Evolutionary conservation across 2,113 vertebrate species (phyloP).

Genomic region (Rhinichthys klamathensis): DNA sequence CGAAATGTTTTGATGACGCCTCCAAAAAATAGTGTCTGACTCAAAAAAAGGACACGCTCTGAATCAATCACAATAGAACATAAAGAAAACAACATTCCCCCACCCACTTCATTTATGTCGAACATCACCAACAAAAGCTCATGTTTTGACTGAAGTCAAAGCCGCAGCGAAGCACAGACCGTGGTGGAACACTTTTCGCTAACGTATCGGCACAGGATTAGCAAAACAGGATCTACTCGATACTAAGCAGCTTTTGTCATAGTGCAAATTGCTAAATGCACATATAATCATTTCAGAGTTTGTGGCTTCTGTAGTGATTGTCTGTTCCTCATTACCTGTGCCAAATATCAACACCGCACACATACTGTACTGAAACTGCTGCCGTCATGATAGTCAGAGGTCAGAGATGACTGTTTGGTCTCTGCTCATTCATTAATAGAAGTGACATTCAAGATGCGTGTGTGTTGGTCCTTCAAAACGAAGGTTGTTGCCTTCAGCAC

Average conservation of each 20-base stretch:
- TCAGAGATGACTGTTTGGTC: slow-evolving; percentile 44
- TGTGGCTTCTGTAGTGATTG: neutral
- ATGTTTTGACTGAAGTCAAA: slow-evolving; percentile 87
- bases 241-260: neutral
- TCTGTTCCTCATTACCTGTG: slow-evolving; percentile 2
- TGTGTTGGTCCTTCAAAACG: slow-evolving; percentile 37
- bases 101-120: slow-evolving; percentile 71
- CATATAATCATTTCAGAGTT: slow-evolving; percentile 5
- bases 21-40: slow-evolving; percentile 74
- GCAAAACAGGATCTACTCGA: slow-evolving; percentile 49
- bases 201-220: slow-evolving; percentile 79
- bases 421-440: slow-evolving; percentile 40
- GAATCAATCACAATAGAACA: slow-evolving; percentile 67
- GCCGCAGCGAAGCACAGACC: slow-evolving; percentile 77
- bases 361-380: slow-evolving; percentile 35
- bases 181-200: slow-evolving; percentile 62
- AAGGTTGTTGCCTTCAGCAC: slow-evolving; percentile 65
- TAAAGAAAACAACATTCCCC: slow-evolving; percentile 67
- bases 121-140: slow-evolving; percentile 78
- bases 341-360: slow-evolving; percentile 25
- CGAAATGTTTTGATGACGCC: slow-evolving; percentile 69
- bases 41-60: slow-evolving; percentile 61
- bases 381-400: slow-evolving; percentile 22
- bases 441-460: slow-evolving; percentile 36
- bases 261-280: neutral